Base-by-base conservation (phyloP, 2,888 invertebrate species). In the Acanthosepion esculentum region DNA sequence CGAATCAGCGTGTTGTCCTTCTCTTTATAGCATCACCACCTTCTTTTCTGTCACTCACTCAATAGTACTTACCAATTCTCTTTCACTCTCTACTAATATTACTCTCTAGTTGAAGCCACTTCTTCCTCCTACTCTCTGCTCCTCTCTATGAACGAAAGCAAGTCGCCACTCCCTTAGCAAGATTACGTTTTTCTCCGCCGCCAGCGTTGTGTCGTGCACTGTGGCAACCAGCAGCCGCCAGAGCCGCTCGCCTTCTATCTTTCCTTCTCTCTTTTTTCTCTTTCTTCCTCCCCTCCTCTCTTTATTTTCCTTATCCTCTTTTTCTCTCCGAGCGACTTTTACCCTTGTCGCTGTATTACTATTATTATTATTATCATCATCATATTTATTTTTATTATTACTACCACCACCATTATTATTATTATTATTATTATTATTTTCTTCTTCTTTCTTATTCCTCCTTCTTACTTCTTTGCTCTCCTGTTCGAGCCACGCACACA, bases 201-300 rank as follows among this genome's bases (percentile, higher is more conserved):
- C 78, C n/a, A 78, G 78, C 78, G 78, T 78, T 78, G n/a, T 33
- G 78, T 78, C 78, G 78, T n/a, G 78, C 78, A 78, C 78, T 78
- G 78, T 78, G 78, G 78, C 78, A 78, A 78, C n/a, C 78, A 78
- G 78, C n/a, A 78, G 78, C 78, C 78, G 33, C n/a, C 78, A 78
- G 78, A 78, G 78, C 78, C 78, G 78, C 78, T 78, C 78, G n/a
- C n/a, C 33, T 78, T 78, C n/a, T 33, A n/a, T 78, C 78, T 78
- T 78, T 78, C 78, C 78, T 78, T 78, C 78, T 78, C 78, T 78
- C 78, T 78, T 33, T 78, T 33, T 78, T 78, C n/a, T 20, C 23
- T 78, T n/a, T 78, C n/a, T n/a, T 33, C n/a, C 78, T n/a, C n/a
- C n/a, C 78, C 33, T 78, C 78, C 78, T n/a, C 78, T 33, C 78